Conservation (phyloP, 2,797 vertebrate genomes). For the Danio kyathit region DNA sequence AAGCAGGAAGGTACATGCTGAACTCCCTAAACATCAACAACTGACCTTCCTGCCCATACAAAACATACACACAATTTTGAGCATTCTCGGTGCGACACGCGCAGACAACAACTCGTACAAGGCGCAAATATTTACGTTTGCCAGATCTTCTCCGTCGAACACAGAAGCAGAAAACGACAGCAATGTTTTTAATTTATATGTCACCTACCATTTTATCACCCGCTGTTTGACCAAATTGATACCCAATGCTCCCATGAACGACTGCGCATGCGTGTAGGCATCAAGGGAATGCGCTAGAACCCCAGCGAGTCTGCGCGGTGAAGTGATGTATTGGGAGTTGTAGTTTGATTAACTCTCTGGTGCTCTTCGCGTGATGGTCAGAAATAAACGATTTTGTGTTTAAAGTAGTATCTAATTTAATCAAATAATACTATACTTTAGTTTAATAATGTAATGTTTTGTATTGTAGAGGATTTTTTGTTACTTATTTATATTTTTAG, state of each 20-base stretch:
- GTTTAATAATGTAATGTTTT: too few species aligned
- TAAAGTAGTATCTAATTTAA: too few species aligned
- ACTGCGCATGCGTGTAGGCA: conserved; percentile 79
- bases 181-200: conserved; percentile 75
- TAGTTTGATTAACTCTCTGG: conserved; percentile 65
- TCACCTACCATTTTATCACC: conserved; percentile 95
- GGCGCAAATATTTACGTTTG: conserved; percentile 22
- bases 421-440: too few species aligned
- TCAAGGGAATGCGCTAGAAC: conserved; percentile 70
- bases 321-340: conserved; percentile 67
- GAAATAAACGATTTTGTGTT: too few species aligned
- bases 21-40: conserved; percentile 84
- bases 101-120: conserved; percentile 54
- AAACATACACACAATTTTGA: conserved; percentile 66
- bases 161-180: conserved; percentile 42
- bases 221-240: conserved; percentile 88
- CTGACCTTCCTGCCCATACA: conserved; percentile 81
- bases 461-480: too few species aligned
- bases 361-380: too few species aligned
- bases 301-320: conserved; percentile 60
- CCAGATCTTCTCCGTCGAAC: conserved; percentile 32
- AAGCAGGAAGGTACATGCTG: conserved; percentile 82
- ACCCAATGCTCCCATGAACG: conserved; percentile 79
- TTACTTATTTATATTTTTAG: too few species aligned
- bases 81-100: conserved; percentile 61